Evolutionary conservation across 2,113 vertebrate species (phyloP), one percentile per base, ranked within the genome.

Genomic region (Lagopus leucura): DNA sequence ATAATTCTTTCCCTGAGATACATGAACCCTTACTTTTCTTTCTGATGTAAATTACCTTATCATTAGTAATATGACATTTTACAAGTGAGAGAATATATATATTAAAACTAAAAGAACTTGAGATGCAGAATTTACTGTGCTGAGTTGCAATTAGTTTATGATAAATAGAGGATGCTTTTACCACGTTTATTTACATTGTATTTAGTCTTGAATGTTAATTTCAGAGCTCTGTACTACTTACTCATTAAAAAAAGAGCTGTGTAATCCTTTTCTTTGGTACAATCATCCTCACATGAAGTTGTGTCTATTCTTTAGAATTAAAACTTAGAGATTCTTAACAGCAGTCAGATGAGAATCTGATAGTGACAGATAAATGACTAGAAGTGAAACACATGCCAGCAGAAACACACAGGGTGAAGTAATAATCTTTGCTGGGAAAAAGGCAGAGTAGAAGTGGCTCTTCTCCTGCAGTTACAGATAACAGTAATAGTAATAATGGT

Each of bases 401-500:
- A 55, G 15, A 84, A 79, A 63, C 9, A 64, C 12, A 11, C 0
- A 22, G 8, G 13, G 8, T 66, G 27, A 61, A 79, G 11, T 15
- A 80, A 38, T 17, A 13, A 47, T 87, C 72, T 34, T 17, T 55
- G 25, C 19, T 38, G 77, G 50, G 12, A 73, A 65, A 27, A 15
- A 11, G 30, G 50, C 3, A 54, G 20, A 57, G 78, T 60, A 2
- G 30, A 87, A 65, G 4, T 16, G 1, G 1, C 21, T 0, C 10
- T 16, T 77, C 42, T 81, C 77, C 8, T 52, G 3, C 71, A 80
- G 7, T n/a, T 45, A 45, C 8, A 45, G 19, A 45, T 45, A 45
- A 45, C 7, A 45, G 45, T 19, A 45, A 45, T 45, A 19, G 45
- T 45, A 45, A 45, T 19, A 45, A 45, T 45, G 18, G 19, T 45